phyloP scores from a whole-genome alignment of 2,797 vertebrate genomes.

The Falco cherrug region DNA sequence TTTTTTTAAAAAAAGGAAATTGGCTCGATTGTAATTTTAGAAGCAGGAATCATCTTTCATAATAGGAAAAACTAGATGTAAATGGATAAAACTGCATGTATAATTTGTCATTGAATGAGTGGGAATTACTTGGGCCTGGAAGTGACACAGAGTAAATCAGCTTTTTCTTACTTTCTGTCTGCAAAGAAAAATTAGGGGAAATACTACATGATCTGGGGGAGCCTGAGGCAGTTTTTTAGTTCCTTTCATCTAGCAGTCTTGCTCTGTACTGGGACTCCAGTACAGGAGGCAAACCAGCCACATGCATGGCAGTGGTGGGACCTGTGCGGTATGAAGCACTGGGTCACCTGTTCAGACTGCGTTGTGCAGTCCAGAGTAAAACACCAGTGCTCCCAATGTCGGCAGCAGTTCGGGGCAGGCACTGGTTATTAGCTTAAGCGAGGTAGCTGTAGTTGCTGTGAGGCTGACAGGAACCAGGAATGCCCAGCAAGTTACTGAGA shows the following conservation, averaged over 20 bases:
- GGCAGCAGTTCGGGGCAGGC: not conserved
- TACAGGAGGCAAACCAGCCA: accelerated
- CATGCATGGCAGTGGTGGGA: not conserved
- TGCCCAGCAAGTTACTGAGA: not conserved
- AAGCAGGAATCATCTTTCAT: not conserved
- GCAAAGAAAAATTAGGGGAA: not conserved
- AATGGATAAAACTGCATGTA: not conserved
- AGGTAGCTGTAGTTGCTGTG: not conserved
- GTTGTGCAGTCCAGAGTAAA: not conserved
- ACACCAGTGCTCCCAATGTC: too few relatives aligned
- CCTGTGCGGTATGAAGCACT: accelerated
- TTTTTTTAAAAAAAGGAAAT: too few relatives aligned
- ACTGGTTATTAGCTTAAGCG: accelerated
- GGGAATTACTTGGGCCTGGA: not conserved
- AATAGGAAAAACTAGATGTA: not conserved
- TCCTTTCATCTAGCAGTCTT: not conserved
- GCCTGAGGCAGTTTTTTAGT: not conserved
- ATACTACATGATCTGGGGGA: not conserved
- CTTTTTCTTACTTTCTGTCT: not conserved
- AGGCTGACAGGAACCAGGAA: not conserved
- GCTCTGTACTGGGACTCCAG: not conserved
- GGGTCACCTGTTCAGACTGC: not conserved
- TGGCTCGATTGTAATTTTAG: not conserved
- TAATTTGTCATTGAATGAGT: not conserved
- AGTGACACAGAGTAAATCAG: not conserved